Base-by-base conservation (phyloP, 2,888 invertebrate species). In the Drymonia ruficornis region DNA sequence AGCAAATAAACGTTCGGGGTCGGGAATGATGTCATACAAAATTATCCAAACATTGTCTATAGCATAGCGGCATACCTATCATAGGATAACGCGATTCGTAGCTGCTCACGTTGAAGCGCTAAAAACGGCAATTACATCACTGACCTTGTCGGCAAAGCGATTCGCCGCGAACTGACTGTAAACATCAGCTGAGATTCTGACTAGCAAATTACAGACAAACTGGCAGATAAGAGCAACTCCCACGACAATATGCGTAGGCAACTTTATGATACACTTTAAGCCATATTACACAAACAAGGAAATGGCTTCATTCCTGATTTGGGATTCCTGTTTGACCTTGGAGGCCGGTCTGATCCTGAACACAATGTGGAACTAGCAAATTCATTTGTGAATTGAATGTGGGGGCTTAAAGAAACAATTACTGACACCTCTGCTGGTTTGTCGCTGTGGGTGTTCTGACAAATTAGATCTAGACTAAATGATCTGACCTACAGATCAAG, bases 61-160 rank as follows among this genome's bases (percentile, higher is more conserved):
- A 52, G 40, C 56, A 61, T 53, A 56, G 49, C 57, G 44, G 31
- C 48, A 50, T 57, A n/a, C n/a, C n/a, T n/a, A 59, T 56, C 51
- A 50, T 65, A 67, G 64, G 61, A 64, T 72, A 72, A 67, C 66
- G 50, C 61, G 63, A 72, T 69, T 77, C 74, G 70, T 71, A 75
- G 74, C 80, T 72, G 74, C 70, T 82, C 77, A 73, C 82, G 84
- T 84, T 85, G 78, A 70, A 75, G 72, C 73, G 87, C 87, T 90
- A 90, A 90, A 91, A 84, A 65, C 77, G 81, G 88, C 84, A 86
- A 89, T 92, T 91, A 91, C 91, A 88, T 92, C 91, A 92, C 78
- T 85, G 87, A 80, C 91, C 91, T 91, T 89, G 91, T 67, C 51
- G 50, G 69, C 76, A 66, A 68, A 80, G 73, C 79, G 78, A 77